These are phyloP conservation scores for Luscinia luscinia DNA, from an alignment of 2,797 vertebrate genomes.

Conservation along the genomic window DNA sequence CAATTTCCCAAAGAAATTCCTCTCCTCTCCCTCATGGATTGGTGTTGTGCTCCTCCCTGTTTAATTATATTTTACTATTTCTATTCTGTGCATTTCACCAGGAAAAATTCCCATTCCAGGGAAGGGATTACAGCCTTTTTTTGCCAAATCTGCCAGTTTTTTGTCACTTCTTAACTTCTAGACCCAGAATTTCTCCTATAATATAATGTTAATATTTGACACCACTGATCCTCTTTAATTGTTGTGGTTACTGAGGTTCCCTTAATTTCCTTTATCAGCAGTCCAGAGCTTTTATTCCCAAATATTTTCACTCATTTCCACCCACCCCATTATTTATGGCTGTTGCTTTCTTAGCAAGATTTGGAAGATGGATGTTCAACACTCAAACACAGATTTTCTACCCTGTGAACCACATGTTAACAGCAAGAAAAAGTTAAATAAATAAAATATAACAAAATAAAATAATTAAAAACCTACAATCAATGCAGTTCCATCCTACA, in stretches of 20 bases:
- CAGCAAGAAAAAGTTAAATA: neutral
- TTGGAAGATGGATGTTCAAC: neutral
- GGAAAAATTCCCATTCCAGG: neutral
- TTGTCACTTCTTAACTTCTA: neutral
- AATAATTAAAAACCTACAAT: neutral
- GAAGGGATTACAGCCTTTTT: neutral
- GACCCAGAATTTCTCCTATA: neutral
- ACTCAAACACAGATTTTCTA: neutral
- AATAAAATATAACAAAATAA: neutral
- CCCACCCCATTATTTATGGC: neutral
- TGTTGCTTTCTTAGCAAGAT: neutral
- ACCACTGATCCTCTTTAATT: neutral
- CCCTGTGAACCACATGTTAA: accelerated
- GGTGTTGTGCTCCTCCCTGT: neutral
- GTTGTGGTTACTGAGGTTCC: neutral
- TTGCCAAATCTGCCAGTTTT: neutral
- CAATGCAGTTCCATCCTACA: neutral
- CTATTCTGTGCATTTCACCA: neutral
- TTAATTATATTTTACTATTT: neutral
- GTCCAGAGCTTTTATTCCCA: neutral
- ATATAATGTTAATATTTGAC: neutral
- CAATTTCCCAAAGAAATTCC: neutral
- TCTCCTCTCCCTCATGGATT: neutral
- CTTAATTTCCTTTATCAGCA: neutral
- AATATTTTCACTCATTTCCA: neutral